Conservation (phyloP, 2,113 vertebrate species). For the Thomomys bottae region DNA sequence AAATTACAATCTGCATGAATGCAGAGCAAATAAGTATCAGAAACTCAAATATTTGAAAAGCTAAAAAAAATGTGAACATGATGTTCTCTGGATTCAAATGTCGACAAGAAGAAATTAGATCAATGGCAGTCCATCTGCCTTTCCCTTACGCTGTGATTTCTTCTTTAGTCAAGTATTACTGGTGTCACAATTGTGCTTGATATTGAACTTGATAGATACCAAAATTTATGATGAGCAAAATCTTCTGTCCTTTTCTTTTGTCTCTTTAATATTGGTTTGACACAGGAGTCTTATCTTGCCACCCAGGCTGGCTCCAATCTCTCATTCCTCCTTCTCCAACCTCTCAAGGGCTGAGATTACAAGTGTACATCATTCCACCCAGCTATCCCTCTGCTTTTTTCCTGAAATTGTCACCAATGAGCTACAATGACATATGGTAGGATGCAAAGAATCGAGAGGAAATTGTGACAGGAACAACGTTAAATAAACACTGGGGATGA, state of each 20-base stretch:
- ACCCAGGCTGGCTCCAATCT: too few species aligned
- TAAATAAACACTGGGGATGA: background rate
- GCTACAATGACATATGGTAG: background rate
- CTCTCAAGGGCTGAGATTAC: too few species aligned
- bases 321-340: too few species aligned
- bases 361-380: too few species aligned
- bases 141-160: background rate
- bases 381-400: background rate
- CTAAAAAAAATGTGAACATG: conserved; percentile 50
- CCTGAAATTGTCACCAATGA: background rate
- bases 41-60: conserved; percentile 58
- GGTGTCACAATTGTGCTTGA: background rate
- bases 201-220: background rate
- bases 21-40: conserved; percentile 44
- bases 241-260: too few species aligned
- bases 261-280: too few species aligned
- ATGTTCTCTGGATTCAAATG: conserved; percentile 53
- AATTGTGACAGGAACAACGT: background rate
- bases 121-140: conserved; percentile 4
- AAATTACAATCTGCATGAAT: conserved; percentile 57
- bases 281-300: too few species aligned
- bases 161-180: background rate
- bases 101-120: conserved; percentile 10
- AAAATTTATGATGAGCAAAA: background rate
- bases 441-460: background rate